Percentiles rank a stretch among this genome's conserved stretches.
Conservation (phyloP, 2,797 vertebrate species). For the Huso huso region DNA sequence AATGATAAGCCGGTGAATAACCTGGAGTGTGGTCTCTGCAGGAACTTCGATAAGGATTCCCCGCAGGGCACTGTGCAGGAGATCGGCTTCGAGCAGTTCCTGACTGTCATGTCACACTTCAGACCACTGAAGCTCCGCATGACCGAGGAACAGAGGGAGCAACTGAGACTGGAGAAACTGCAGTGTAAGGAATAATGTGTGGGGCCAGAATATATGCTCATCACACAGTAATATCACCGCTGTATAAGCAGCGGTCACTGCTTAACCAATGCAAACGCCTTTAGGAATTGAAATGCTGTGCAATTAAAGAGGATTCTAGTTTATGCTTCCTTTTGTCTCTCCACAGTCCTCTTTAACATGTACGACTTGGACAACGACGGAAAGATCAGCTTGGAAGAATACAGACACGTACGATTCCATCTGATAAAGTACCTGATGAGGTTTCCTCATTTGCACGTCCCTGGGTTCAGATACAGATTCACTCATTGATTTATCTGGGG, state of each 20-base stretch:
- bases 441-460: too few species aligned
- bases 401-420: constrained; percentile 69
- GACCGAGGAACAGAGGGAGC: constrained; percentile 63
- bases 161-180: constrained; percentile 71
- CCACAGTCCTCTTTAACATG: constrained; percentile 90
- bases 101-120: constrained; percentile 90
- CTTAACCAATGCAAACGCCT: too few species aligned
- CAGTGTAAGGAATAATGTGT: constrained; percentile 64
- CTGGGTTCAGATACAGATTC: too few species aligned
- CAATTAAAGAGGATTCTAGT: too few species aligned
- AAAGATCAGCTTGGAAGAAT: constrained; percentile 81
- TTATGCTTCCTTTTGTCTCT: constrained; percentile 8
- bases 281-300: too few species aligned
- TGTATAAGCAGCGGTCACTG: too few species aligned
- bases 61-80: constrained; percentile 38
- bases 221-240: too few species aligned
- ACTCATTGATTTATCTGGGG: too few species aligned
- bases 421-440: neutral
- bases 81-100: constrained; percentile 84
- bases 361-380: constrained; percentile 87
- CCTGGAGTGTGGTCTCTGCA: constrained; percentile 23
- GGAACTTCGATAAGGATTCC: constrained; percentile 65
- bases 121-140: constrained; percentile 62
- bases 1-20: neutral
- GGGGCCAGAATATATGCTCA: neutral